Evolutionary conservation across 1,140 invertebrate species (phyloP).

Genomic region (Maniola jurtina): DNA sequence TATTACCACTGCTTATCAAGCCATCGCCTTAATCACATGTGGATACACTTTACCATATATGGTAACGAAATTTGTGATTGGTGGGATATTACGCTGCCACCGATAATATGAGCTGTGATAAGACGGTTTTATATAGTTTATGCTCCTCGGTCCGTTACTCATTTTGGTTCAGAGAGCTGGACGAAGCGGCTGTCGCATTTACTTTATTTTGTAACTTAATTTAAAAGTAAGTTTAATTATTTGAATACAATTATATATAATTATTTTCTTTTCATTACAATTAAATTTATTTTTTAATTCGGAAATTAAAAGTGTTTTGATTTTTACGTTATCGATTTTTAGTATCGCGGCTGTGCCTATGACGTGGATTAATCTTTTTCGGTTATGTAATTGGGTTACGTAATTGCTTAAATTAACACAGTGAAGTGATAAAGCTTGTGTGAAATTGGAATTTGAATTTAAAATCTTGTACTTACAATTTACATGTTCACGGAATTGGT

Average conservation of each 20-base stretch:
- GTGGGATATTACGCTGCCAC: conserved; percentile 55
- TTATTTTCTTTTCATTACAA: conserved; percentile 20
- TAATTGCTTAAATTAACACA: conserved; percentile 18
- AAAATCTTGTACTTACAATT: too few species aligned
- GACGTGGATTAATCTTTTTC: conserved; percentile 26
- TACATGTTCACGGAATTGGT: not conserved
- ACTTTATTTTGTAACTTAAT: conserved; percentile 55
- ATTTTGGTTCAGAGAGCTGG: conserved; percentile 65
- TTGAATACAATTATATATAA: not conserved
- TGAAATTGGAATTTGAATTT: not conserved
- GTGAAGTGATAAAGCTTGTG: conserved; percentile 23
- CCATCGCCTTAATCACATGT: conserved; percentile 56
- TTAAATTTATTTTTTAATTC: conserved; percentile 6
- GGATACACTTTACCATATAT: conserved; percentile 68
- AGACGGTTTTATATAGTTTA: conserved; percentile 73
- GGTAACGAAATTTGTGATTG: conserved; percentile 73
- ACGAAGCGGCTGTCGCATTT: conserved; percentile 55
- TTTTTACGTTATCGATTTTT: conserved; percentile 6
- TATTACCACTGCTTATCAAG: conserved; percentile 53
- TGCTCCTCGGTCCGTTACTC: conserved; percentile 51
- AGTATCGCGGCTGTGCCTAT: conserved; percentile 20
- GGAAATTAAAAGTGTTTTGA: not conserved
- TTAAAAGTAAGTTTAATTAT: conserved; percentile 63
- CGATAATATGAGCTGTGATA: conserved; percentile 70
- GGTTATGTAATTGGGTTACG: conserved; percentile 33